Evolutionary conservation across 2,888 invertebrate genomes (phyloP), one percentile per base, ranked within the genome.

Genomic region (Aradus depressus): DNA sequence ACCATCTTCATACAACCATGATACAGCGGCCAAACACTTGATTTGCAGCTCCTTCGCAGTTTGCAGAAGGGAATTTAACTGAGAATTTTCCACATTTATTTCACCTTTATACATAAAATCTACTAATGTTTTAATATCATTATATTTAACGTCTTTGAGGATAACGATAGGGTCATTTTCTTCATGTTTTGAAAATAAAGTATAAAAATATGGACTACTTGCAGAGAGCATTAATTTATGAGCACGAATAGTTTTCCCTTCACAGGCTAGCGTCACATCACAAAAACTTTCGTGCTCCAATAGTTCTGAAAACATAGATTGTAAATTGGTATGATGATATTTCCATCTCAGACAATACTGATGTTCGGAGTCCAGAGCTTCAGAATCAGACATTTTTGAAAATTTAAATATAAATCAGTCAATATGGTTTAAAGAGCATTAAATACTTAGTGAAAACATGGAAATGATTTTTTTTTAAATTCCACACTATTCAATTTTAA

Each of bases 51-150:
- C 89, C 68, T 92, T 91, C 0, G 92, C 92, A 47, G 91, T 91
- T 72, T 90, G 90, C 63, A 92, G 69, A 53, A 92, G 71, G 19
- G 89, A 86, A 21, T 88, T 84, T 60, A 92, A 70, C 65, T 89
- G 87, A 54, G 86, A 84, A 72, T 90, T 89, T 65, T 89, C 88
- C 52, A 92, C 90, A 71, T 89, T 90, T 68, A 92, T 91, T 73
- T 92, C 92, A 58, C 92, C 92, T 64, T 88, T 88, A 70, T 92
- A 92, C 91, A 92, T 92, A 67, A 91, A 92, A 68, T 90, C 88
- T 50, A 92, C 84, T 59, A 92, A 75, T 56, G 89, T 88, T 68
- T 83, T 83, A 62, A 92, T 80, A 70, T 92, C 91, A 59, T 85
- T 80, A 65, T 87, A 91, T 66, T 87, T 83, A 56, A 91, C 87